Evolutionary conservation across 2,113 vertebrate genomes (phyloP).

Genomic region (Odocoileus virginianus): DNA sequence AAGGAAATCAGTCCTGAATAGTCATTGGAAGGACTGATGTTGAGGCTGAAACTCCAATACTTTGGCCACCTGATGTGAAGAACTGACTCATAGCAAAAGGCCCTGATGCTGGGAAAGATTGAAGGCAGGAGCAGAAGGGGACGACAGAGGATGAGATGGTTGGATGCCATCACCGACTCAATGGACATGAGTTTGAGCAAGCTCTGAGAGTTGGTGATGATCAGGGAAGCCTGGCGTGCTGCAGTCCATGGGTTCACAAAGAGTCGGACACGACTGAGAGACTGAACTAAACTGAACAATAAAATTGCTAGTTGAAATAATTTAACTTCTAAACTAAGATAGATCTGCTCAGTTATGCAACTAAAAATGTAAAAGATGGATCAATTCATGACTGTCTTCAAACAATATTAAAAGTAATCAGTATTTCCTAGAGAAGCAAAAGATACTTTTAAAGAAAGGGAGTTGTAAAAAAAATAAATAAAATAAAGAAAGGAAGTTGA

Average conservation of each 20-base stretch:
- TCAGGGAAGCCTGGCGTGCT: neutral
- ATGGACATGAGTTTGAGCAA: neutral
- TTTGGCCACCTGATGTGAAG: neutral
- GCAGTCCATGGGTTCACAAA: neutral
- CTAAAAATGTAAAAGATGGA: neutral
- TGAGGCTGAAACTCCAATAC: neutral
- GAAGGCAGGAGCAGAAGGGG: neutral
- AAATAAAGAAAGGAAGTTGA: neutral
- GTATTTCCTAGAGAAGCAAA: neutral
- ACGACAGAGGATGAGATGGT: neutral
- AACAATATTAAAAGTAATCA: neutral
- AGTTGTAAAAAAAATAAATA: neutral
- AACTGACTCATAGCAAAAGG: neutral
- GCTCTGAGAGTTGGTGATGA: neutral
- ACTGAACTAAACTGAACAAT: neutral
- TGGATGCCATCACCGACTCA: neutral
- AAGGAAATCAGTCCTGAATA: neutral
- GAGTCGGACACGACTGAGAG: rapidly evolving
- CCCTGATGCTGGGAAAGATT: neutral
- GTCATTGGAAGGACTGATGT: neutral
- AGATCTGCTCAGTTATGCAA: neutral
- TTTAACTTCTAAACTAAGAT: neutral
- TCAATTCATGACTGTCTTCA: neutral
- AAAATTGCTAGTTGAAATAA: neutral
- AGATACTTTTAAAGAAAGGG: neutral